Conservation (phyloP, 1,140 invertebrate species). For the Drosophila murphyi region DNA sequence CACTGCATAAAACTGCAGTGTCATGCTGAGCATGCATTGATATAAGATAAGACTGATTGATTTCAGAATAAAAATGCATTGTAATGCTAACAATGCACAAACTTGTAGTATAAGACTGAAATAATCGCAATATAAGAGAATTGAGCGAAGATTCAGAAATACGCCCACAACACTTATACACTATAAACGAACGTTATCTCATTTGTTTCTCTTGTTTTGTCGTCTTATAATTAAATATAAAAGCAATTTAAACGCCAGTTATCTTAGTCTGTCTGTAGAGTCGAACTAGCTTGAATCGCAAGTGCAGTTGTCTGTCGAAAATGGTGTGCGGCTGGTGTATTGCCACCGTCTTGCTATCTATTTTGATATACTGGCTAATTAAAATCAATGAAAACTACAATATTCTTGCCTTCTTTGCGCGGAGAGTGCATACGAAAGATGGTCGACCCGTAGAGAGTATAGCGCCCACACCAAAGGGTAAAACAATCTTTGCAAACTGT, state of each 20-base stretch:
- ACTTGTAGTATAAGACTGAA: constrained; percentile 6
- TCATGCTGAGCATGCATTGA: too few species aligned
- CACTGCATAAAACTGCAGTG: too few species aligned
- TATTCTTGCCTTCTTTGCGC: constrained; percentile 43
- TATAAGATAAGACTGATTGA: too few species aligned
- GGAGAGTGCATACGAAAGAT: constrained; percentile 46
- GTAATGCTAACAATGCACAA: constrained; percentile 21
- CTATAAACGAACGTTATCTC: too few species aligned
- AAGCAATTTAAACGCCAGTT: background rate
- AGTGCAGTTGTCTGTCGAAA: background rate
- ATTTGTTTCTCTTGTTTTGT: background rate
- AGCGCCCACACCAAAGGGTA: constrained; percentile 31
- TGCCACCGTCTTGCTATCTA: constrained; percentile 26
- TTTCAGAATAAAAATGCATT: background rate
- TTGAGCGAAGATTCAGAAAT: background rate
- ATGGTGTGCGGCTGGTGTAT: constrained; percentile 13
- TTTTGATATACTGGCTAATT: constrained; percentile 45
- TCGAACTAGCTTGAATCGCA: constrained; percentile 6
- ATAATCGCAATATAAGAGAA: constrained; percentile 23
- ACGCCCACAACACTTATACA: background rate
- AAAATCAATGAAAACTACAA: constrained; percentile 56
- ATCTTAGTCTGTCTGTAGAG: constrained; percentile 16
- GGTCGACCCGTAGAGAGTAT: constrained; percentile 38
- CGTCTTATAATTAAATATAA: background rate
- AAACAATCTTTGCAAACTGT: constrained; percentile 52